Percentiles rank a stretch among this genome's conserved stretches.
phyloP scores from a whole-genome alignment of 2,113 vertebrate genomes.

The Tympanuchus pallidicinctus region DNA sequence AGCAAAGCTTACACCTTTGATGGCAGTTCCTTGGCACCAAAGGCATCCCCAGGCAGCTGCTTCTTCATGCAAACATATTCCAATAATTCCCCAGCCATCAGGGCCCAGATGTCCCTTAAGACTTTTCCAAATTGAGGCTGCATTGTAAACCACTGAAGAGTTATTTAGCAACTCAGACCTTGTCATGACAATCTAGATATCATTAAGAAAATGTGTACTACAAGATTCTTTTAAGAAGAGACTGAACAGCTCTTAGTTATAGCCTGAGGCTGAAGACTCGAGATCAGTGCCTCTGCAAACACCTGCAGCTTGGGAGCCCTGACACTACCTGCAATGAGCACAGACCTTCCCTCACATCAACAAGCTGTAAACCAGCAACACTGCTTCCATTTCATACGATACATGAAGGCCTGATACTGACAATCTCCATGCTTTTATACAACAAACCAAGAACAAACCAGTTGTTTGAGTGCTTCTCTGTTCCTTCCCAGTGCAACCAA shows the following conservation, averaged over 20 bases:
- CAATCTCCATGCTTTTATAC: rapidly evolving
- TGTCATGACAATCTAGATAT: not conserved
- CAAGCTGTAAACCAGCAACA: not conserved
- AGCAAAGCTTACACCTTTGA: not conserved
- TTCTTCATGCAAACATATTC: not conserved
- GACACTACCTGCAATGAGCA: not conserved
- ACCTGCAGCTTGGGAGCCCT: rapidly evolving
- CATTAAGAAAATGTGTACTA: not conserved
- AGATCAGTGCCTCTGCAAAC: not conserved
- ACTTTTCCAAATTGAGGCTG: not conserved
- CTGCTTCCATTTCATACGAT: not conserved
- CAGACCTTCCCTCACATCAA: not conserved
- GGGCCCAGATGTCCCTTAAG: not conserved
- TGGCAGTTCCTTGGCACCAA: not conserved
- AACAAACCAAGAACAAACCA: not conserved
- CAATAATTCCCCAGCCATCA: not conserved
- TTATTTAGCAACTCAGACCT: not conserved
- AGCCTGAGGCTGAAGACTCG: not conserved
- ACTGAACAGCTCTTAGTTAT: not conserved
- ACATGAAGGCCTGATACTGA: not conserved
- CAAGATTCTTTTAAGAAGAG: not conserved
- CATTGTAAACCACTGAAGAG: not conserved
- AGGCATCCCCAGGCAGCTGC: not conserved
- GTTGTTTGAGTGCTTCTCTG: not conserved
- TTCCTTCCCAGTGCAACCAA: not conserved